Evolutionary conservation across 2,888 invertebrate genomes (phyloP).

Genomic region (Invenusta paracnida): DNA sequence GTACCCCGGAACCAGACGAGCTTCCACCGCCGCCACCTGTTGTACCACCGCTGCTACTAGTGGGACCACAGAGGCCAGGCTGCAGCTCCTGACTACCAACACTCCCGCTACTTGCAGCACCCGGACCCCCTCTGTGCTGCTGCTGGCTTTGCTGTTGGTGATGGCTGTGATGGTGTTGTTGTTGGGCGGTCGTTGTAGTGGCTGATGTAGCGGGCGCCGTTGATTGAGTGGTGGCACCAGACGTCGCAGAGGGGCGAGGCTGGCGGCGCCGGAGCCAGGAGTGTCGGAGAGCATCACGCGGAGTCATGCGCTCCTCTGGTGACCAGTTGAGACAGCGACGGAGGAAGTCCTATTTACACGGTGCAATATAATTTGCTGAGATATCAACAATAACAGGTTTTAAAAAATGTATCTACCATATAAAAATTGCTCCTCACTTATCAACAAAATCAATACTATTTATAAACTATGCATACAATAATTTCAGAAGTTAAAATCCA

Average conservation of each 20-base stretch:
- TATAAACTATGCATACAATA: too few species aligned
- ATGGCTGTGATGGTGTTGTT: too few species aligned
- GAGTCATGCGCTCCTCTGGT: slow-evolving; percentile 81
- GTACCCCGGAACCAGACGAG: too few species aligned
- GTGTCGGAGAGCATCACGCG: slow-evolving; percentile 72
- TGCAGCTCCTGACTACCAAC: too few species aligned
- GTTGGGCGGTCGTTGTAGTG: not conserved
- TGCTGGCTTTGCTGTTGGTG: not conserved
- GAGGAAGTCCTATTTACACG: slow-evolving; percentile 70
- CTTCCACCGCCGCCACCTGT: not conserved
- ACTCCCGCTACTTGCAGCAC: too few species aligned
- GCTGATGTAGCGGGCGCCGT: not conserved
- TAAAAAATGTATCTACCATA: too few species aligned
- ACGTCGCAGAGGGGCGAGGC: not conserved
- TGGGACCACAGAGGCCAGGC: too few species aligned
- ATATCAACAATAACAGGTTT: too few species aligned
- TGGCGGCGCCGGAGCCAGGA: slow-evolving; percentile 46
- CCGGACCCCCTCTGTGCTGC: not conserved
- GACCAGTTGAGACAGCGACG: slow-evolving; percentile 91
- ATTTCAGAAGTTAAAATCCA: too few species aligned
- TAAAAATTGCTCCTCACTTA: too few species aligned
- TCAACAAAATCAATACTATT: too few species aligned
- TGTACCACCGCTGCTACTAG: not conserved
- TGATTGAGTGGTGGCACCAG: not conserved
- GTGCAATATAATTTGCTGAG: too few species aligned